Base-by-base conservation (phyloP, 2,888 invertebrate genomes). In the Dryomyza anilis region DNA sequence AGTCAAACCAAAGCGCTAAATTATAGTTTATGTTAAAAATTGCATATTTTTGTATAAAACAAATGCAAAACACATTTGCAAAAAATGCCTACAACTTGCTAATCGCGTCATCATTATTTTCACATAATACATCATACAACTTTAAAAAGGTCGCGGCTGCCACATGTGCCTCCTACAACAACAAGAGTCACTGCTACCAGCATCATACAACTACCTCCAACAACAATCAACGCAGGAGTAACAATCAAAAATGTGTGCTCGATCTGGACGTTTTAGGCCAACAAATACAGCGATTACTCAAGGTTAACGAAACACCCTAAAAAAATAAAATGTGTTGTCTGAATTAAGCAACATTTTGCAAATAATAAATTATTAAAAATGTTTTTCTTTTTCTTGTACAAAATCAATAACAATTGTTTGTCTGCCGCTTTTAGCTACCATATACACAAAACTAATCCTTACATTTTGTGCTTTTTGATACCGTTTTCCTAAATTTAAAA, bases 251-350 rank as follows among this genome's bases (percentile, higher is more conserved):
- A n/a, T 59, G 80, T 74, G 80, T 74, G 66, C 78, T 81, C 70
- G 77, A 79, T 76, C 78, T 82, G 78, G 79, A 80, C 68, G 73
- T 72, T 73, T 75, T 82, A 72, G 77, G 78, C 71, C 75, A 71
- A 72, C 77, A 81, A 75, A 82, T 82, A 69, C 79, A 81, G 73
- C 76, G 76, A 65, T 67, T 79, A 71, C 71, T 82, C 73, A 80
- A 82, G 82, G 82, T 82, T 82, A 81, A 64, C 45, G 1, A 12
- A 52, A 27, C n/a, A n/a, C n/a, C n/a, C n/a, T n/a, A n/a, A n/a
- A n/a, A n/a, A n/a, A n/a, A n/a, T n/a, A n/a, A n/a, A n/a, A n/a
- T n/a, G n/a, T n/a, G n/a, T n/a, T n/a, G n/a, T n/a, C n/a, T n/a
- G n/a, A n/a, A n/a, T n/a, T n/a, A n/a, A n/a, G n/a, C n/a, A n/a